Percentiles rank a stretch among this genome's conserved stretches.
These are phyloP conservation scores for Pollenia labialis DNA, from an alignment of 2,888 invertebrate genomes.

Conservation along the genomic window DNA sequence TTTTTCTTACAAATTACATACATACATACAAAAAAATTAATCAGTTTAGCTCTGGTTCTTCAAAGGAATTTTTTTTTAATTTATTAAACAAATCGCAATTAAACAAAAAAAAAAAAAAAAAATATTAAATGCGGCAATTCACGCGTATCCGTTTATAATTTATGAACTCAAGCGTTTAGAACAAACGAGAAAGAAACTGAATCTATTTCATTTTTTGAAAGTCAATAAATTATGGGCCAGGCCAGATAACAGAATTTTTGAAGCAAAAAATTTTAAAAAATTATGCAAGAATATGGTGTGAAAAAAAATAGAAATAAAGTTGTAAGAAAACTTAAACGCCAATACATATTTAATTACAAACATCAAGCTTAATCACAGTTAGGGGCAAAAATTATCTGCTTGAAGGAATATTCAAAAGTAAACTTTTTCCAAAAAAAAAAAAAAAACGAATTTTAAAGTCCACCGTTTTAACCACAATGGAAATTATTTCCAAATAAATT, in stretches of 20 bases:
- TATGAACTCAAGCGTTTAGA: slow-evolving; percentile 52
- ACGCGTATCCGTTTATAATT: slow-evolving; percentile 36
- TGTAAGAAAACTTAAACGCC: slow-evolving; percentile 3
- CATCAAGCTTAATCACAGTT: slow-evolving; percentile 1
- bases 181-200: slow-evolving; percentile 35
- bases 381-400: not conserved
- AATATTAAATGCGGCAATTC: slow-evolving; percentile 31
- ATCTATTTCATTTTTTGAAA: slow-evolving; percentile 59
- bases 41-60: slow-evolving; percentile 49
- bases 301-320: not conserved
- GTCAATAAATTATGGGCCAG: slow-evolving; percentile 49
- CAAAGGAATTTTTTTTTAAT: slow-evolving; percentile 48
- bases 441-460: not conserved
- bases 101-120: slow-evolving; percentile 8
- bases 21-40: slow-evolving; percentile 35
- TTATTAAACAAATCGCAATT: slow-evolving; percentile 29
- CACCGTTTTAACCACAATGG: slow-evolving; percentile 4
- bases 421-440: slow-evolving; percentile 5
- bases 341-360: slow-evolving; percentile 29
- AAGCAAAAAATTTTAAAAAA: slow-evolving; percentile 34
- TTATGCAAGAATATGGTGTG: slow-evolving; percentile 22
- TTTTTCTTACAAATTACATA: slow-evolving; percentile 1
- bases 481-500: slow-evolving; percentile 30
- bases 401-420: not conserved
- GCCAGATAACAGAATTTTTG: slow-evolving; percentile 12